Evolutionary conservation across 2,888 invertebrate genomes (phyloP), one percentile per base, ranked within the genome.

Genomic region (Nipponacmea schrenckii): DNA sequence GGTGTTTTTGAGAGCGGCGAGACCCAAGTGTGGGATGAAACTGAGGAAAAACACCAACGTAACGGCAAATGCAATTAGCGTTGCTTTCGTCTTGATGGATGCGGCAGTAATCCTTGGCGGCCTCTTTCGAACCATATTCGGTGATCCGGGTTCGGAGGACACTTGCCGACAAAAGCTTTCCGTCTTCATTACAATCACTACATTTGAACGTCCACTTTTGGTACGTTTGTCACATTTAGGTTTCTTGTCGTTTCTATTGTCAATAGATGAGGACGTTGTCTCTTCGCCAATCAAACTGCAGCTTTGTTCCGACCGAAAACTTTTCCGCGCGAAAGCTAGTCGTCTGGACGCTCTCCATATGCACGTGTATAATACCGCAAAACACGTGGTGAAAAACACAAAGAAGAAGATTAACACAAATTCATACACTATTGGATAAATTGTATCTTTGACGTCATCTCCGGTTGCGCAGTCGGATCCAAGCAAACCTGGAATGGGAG

Each of bases 401-500:
- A 84, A 84, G 12, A 75, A 62, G 0, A 81, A 15, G 46, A 81
- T 79, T 14, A 82, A 74, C 5, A 80, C 44, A 4, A 67, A 62
- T 69, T 81, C 81, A 70, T 80, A 83, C 7, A 79, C 56, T 45
- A 79, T 74, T 12, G 83, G 80, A 56, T 77, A 79, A 0, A 75
- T n/a, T 7, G 79, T 78, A 50, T 72, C 74, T 4, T 68, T 72
- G 17, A 74, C 69, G 10, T 71, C 70, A 67, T 82, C 77, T 12
- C 79, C 75, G 10, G 79, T 78, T 66, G 81, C 81, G 62, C 85
- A 85, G 70, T 84, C 83, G 24, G 71, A 74, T 12, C 83, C 85
- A 2, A 75, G 74, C 2, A 83, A 26, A 8, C 78, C 77, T 1
- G 74, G 17, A n/a, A 79, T 70, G 0, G 63, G 70, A 0, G 78